Conservation (phyloP, 2,113 vertebrate genomes). For the Malurus melanocephalus region DNA sequence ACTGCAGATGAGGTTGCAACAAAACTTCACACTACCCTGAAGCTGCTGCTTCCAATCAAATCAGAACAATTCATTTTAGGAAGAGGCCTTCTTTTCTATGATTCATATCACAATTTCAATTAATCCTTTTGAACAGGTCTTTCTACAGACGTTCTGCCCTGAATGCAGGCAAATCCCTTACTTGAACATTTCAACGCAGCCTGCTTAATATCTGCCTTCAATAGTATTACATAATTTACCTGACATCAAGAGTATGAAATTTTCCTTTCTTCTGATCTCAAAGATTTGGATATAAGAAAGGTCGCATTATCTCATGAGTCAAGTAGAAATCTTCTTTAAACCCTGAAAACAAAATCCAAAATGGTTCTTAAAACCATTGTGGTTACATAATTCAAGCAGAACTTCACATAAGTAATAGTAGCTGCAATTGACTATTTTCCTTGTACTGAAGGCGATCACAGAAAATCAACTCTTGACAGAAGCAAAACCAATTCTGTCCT, state of each 20-base stretch:
- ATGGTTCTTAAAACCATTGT: conserved; percentile 66
- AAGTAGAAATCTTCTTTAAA: conserved; percentile 68
- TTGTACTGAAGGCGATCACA: background rate
- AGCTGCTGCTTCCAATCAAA: background rate
- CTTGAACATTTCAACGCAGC: background rate
- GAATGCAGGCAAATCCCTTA: background rate
- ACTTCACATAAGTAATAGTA: conserved; percentile 27
- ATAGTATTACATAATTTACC: conserved; percentile 50
- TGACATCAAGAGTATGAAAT: conserved; percentile 66
- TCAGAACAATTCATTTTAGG: background rate
- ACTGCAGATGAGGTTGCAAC: background rate
- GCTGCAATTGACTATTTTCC: background rate
- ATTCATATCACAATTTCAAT: background rate
- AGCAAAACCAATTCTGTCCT: background rate
- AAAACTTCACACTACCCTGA: background rate
- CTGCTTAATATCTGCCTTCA: conserved; percentile 31
- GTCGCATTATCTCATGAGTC: conserved; percentile 63
- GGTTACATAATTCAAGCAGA: conserved; percentile 60
- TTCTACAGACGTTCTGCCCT: background rate
- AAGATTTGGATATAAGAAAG: conserved; percentile 68
- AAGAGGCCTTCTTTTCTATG: background rate
- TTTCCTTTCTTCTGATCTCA: conserved; percentile 67
- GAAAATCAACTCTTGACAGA: background rate
- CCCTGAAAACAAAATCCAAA: conserved; percentile 68
- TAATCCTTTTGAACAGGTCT: background rate